These are phyloP conservation scores for Aphyosemion australe DNA, from an alignment of 2,113 vertebrate genomes.

Conservation along the genomic window DNA sequence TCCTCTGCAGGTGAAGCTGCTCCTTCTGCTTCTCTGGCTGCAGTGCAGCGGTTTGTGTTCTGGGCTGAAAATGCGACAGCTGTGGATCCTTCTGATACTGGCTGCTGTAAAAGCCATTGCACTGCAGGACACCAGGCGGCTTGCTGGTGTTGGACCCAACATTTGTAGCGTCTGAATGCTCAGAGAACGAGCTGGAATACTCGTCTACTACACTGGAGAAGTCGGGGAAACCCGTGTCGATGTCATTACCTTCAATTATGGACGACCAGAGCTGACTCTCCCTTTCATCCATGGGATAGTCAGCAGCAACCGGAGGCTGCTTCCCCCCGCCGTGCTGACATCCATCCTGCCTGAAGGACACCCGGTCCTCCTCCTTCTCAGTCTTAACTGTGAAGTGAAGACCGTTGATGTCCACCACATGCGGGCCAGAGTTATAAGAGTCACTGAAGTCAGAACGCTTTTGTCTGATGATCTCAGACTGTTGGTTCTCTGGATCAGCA, in stretches of 20 bases:
- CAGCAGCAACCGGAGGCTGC: slow-evolving; percentile 28
- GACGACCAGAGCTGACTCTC: slow-evolving; percentile 71
- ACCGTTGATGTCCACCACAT: slow-evolving; percentile 22
- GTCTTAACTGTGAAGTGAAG: slow-evolving; percentile 65
- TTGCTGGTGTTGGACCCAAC: slow-evolving; percentile 18
- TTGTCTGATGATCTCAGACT: slow-evolving; percentile 24
- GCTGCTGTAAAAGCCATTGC: slow-evolving; percentile 50
- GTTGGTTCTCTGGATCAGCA: slow-evolving; percentile 25
- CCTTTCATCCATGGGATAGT: slow-evolving; percentile 66
- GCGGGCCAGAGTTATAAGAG: slow-evolving; percentile 32
- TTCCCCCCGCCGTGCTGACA: slow-evolving; percentile 59
- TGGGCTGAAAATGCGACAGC: slow-evolving; percentile 36
- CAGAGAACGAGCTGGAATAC: slow-evolving; percentile 58
- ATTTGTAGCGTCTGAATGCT: slow-evolving; percentile 37
- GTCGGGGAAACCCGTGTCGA: slow-evolving; percentile 70
- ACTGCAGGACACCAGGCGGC: slow-evolving; percentile 19
- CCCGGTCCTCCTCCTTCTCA: slow-evolving; percentile 65
- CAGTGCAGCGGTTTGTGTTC: slow-evolving; percentile 3
- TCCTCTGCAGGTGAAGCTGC: slow-evolving; percentile 34
- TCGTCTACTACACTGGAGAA: slow-evolving; percentile 75
- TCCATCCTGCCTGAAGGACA: slow-evolving; percentile 41
- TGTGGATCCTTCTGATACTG: slow-evolving; percentile 63
- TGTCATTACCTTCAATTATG: slow-evolving; percentile 67
- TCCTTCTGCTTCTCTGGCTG: slow-evolving; percentile 49
- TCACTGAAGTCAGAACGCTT: slow-evolving; percentile 44